These are phyloP conservation scores for Phrynocephalus guinanensis DNA, from an alignment of 2,797 vertebrate genomes.

Conservation along the genomic window DNA sequence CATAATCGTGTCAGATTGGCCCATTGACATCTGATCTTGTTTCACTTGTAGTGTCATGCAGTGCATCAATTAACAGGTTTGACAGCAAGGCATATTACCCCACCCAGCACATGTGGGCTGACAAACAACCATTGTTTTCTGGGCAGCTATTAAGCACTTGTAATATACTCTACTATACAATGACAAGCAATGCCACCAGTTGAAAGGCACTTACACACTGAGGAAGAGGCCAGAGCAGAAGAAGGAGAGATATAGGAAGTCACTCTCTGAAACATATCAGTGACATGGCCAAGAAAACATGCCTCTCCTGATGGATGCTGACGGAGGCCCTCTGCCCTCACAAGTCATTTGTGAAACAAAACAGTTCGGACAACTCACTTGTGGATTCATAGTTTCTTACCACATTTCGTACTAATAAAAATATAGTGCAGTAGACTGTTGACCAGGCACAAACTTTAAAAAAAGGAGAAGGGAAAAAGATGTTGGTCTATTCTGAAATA, in stretches of 20 bases:
- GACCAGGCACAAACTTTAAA: constrained; percentile 31
- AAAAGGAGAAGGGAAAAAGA: not conserved
- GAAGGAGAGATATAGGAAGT: not conserved
- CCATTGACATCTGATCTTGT: not conserved
- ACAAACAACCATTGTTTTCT: not conserved
- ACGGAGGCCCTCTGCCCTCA: not conserved
- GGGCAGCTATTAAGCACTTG: not conserved
- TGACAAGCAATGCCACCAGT: no score
- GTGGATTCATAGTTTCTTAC: not conserved
- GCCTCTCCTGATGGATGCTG: not conserved
- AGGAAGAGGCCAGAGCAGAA: not conserved
- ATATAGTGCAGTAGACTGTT: constrained; percentile 6
- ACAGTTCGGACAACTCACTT: not conserved
- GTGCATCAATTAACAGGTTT: not conserved
- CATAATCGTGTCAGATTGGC: not conserved
- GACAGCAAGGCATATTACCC: not conserved
- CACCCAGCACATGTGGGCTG: not conserved
- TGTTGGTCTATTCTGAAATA: constrained; percentile 4
- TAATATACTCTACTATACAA: not conserved
- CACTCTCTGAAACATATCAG: no score
- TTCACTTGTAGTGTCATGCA: not conserved
- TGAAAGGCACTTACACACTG: no score
- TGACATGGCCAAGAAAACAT: not conserved
- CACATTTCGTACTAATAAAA: not conserved
- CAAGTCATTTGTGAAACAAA: not conserved